Evolutionary conservation across 2,797 vertebrate species (phyloP).

Genomic region (Periparus ater): DNA sequence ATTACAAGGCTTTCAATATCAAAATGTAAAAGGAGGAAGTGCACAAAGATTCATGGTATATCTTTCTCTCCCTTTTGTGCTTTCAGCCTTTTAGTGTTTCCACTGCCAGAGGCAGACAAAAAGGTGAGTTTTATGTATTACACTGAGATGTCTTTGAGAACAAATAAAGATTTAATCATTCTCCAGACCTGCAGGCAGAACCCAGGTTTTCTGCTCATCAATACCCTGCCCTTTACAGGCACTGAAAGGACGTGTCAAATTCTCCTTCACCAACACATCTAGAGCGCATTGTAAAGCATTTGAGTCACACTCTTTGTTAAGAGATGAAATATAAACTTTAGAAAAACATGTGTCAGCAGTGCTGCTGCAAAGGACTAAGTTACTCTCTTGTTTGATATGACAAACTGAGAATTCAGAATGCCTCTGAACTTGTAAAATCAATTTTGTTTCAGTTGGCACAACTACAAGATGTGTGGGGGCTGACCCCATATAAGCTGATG

Average conservation of each 20-base stretch:
- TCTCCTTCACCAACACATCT: background rate
- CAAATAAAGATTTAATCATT: background rate
- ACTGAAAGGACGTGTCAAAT: background rate
- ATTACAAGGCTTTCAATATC: background rate
- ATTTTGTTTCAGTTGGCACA: background rate
- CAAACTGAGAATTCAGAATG: background rate
- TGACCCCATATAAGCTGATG: background rate
- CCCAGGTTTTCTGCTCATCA: background rate
- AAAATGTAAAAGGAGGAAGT: background rate
- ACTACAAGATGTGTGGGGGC: background rate
- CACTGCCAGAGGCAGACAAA: background rate
- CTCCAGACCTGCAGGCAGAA: background rate
- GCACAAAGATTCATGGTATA: background rate
- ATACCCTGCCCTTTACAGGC: background rate
- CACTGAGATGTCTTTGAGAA: background rate
- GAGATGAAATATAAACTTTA: background rate
- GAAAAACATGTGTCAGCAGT: background rate
- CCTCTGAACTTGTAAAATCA: background rate
- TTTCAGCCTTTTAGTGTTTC: constrained; percentile 3
- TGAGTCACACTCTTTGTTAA: background rate
- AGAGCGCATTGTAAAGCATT: background rate
- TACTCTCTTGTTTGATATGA: background rate
- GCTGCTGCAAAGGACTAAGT: background rate
- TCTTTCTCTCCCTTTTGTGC: background rate
- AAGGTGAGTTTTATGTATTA: constrained; percentile 6